A percentile compares a stretch with the other conserved stretches of the same genome.
These are phyloP conservation scores for Drosophila percnosoma DNA, from an alignment of 2,888 invertebrate genomes.

Conservation along the genomic window DNA sequence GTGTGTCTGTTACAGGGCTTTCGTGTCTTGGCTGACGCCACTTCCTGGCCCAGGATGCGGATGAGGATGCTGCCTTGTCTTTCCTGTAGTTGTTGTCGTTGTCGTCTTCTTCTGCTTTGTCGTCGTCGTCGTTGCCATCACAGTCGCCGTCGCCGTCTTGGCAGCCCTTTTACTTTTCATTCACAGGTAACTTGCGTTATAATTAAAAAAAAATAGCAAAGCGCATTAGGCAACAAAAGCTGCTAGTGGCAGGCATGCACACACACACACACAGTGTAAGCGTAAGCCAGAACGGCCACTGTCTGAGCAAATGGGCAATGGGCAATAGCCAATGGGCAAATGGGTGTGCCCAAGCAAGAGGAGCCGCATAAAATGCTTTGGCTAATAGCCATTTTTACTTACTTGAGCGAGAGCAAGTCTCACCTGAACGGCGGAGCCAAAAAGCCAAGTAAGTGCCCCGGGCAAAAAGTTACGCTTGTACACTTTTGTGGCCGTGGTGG, in stretches of 20 bases:
- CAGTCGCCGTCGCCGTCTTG: slow-evolving; percentile 53
- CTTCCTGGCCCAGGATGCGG: slow-evolving; percentile 52
- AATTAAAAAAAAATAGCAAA: slow-evolving; percentile 81
- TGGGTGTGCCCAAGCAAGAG: slow-evolving; percentile 65
- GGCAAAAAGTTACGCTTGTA: slow-evolving; percentile 65
- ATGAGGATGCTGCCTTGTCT: slow-evolving; percentile 55
- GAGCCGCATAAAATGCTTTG: slow-evolving; percentile 78
- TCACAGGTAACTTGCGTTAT: slow-evolving; percentile 78
- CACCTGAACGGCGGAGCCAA: slow-evolving; percentile 73
- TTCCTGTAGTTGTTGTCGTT: slow-evolving; percentile 25
- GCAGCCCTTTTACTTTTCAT: slow-evolving; percentile 79
- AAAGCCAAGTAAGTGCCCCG: slow-evolving; percentile 73
- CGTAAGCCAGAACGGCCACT: slow-evolving; percentile 2
- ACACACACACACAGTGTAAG: not conserved
- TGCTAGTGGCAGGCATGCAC: slow-evolving; percentile 42
- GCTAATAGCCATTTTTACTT: slow-evolving; percentile 80
- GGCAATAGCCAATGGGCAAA: slow-evolving; percentile 3
- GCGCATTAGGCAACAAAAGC: slow-evolving; percentile 78
- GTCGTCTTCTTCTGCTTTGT: slow-evolving; percentile 20
- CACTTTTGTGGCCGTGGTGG: slow-evolving; percentile 33
- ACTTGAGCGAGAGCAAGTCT: slow-evolving; percentile 63
- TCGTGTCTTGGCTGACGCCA: slow-evolving; percentile 67
- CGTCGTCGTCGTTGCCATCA: slow-evolving; percentile 15
- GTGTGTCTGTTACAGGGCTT: slow-evolving; percentile 62
- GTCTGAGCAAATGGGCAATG: slow-evolving; percentile 25